phyloP scores from a whole-genome alignment of 2,113 vertebrate genomes.

The Triplophysa tibetana region DNA sequence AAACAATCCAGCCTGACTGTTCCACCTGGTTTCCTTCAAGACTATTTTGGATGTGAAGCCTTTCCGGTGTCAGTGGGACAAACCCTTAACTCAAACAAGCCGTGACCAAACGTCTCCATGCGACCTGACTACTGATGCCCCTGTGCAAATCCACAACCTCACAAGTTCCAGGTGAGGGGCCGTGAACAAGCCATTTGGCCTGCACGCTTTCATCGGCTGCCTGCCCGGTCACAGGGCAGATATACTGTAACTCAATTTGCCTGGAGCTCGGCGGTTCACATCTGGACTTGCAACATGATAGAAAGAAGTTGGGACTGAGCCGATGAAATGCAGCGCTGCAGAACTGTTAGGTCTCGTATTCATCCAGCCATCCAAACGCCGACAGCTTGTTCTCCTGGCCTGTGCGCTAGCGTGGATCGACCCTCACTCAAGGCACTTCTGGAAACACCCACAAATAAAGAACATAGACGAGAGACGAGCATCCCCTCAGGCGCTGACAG shows the following conservation, averaged over 20 bases:
- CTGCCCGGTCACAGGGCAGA: slow-evolving; percentile 28
- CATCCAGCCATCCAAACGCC: background rate
- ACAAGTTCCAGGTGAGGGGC: slow-evolving; percentile 11
- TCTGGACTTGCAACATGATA: slow-evolving; percentile 42
- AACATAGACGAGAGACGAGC: background rate
- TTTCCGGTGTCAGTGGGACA: slow-evolving; percentile 18
- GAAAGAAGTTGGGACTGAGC: slow-evolving; percentile 24
- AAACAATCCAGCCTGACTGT: background rate
- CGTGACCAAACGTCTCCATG: slow-evolving; percentile 20
- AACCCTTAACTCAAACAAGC: slow-evolving; percentile 26
- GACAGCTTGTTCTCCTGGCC: slow-evolving; percentile 5
- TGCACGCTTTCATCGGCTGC: slow-evolving; percentile 13
- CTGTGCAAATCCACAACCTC: slow-evolving; percentile 3
- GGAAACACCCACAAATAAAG: slow-evolving; percentile 7
- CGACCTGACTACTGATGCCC: slow-evolving; percentile 3
- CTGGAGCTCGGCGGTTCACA: slow-evolving; percentile 38
- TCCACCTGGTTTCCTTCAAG: slow-evolving; percentile 7
- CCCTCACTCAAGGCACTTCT: background rate
- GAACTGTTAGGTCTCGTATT: background rate
- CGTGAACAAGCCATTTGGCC: slow-evolving; percentile 23
- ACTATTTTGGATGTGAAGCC: slow-evolving; percentile 11
- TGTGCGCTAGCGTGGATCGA: background rate
- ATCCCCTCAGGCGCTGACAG: slow-evolving; percentile 36
- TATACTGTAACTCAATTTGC: slow-evolving; percentile 42
- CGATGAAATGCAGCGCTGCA: slow-evolving; percentile 18